A percentile compares a stretch with the other conserved stretches of the same genome.
These are phyloP conservation scores for Tichodroma muraria DNA, from an alignment of 2,113 vertebrate species.

Conservation along the genomic window DNA sequence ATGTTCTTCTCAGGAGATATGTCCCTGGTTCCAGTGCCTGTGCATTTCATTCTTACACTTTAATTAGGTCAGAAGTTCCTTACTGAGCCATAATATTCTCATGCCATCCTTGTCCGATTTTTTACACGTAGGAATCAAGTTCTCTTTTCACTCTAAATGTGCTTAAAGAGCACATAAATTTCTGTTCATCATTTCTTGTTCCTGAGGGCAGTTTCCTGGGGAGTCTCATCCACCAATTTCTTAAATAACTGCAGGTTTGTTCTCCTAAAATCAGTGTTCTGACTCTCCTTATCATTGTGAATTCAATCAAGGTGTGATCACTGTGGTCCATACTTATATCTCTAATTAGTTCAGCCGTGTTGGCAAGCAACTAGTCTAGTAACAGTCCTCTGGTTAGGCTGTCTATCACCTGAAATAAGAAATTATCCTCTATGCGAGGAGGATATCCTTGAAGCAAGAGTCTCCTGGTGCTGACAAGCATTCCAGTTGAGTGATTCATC, in stretches of 20 bases:
- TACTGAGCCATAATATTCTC: background rate
- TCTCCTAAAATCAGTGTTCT: background rate
- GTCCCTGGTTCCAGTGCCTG: background rate
- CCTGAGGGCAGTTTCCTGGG: background rate
- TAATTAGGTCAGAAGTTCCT: background rate
- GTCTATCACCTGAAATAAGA: background rate
- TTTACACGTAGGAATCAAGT: fast-evolving
- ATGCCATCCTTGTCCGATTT: background rate
- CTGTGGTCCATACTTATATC: background rate
- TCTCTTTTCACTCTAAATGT: background rate
- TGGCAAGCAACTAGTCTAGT: background rate
- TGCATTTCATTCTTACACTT: background rate
- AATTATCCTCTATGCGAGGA: background rate
- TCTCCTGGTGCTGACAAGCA: background rate
- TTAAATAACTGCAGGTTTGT: background rate
- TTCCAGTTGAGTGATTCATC: background rate
- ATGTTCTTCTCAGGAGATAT: background rate
- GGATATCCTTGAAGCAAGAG: background rate
- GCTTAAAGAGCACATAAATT: background rate
- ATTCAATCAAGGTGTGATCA: background rate
- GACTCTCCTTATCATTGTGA: background rate
- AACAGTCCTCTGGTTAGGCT: background rate
- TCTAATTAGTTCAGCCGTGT: background rate
- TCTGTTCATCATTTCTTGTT: background rate
- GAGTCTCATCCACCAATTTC: background rate